phyloP scores from a whole-genome alignment of 92 coral and sea anemone genomes.

The Porites evermanni region DNA sequence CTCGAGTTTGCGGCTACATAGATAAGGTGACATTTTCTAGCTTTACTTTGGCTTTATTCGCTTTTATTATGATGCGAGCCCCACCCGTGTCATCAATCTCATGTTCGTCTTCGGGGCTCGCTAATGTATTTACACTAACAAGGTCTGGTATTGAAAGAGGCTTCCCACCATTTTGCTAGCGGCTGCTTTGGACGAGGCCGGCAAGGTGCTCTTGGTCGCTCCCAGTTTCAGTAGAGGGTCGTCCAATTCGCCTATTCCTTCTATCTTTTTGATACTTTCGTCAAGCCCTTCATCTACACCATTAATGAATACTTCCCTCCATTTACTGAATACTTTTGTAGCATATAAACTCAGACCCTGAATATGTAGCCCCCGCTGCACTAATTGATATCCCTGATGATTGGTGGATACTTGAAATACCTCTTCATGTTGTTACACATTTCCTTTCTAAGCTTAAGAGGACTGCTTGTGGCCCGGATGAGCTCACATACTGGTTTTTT shows the following conservation, averaged over 20 bases:
- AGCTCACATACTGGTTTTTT: too few relatives aligned
- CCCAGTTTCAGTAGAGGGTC: background rate
- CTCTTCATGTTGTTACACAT: constrained; percentile 5
- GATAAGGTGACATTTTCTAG: background rate
- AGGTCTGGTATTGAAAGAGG: background rate
- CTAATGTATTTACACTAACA: background rate
- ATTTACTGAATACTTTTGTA: too few relatives aligned
- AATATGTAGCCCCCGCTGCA: background rate
- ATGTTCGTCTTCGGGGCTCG: background rate
- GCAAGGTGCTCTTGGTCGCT: background rate
- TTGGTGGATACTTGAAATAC: background rate
- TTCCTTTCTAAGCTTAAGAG: constrained; percentile 30
- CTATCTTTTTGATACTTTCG: background rate
- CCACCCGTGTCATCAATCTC: constrained; percentile 4
- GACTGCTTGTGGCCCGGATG: background rate
- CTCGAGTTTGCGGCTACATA: constrained; percentile 6
- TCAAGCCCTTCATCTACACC: background rate
- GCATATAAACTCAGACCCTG: too few relatives aligned
- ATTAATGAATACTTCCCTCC: too few relatives aligned
- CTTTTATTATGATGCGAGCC: background rate
- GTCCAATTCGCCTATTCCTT: background rate
- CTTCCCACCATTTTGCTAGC: background rate
- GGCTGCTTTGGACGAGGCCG: background rate
- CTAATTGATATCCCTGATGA: background rate
- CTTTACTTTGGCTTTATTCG: background rate